Conservation (phyloP, 2,113 vertebrate genomes). For the Leucosticte australis region DNA sequence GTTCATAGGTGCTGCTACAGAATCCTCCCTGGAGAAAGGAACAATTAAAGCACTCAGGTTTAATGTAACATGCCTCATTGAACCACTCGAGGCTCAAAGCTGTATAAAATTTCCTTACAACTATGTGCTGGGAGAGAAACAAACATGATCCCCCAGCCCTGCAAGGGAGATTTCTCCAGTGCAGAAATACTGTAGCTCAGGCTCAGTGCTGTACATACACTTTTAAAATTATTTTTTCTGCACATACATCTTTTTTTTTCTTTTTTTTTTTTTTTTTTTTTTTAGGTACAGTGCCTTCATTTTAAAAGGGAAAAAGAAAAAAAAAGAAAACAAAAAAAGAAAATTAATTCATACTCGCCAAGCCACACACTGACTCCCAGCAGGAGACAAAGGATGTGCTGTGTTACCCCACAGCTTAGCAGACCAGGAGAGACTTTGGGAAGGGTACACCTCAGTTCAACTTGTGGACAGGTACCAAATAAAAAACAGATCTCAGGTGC, state of each 20-base stretch:
- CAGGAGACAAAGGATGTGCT: background rate
- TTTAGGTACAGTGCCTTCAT: background rate
- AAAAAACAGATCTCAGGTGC: background rate
- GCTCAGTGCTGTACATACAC: background rate
- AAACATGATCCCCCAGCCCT: background rate
- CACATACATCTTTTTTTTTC: accelerated
- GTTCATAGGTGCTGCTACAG: background rate
- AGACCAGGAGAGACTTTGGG: background rate
- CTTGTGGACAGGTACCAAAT: background rate
- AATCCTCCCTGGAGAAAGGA: background rate
- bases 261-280: no score
- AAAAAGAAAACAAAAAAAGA: no score
- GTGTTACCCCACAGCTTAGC: background rate
- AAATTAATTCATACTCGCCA: background rate
- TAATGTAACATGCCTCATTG: background rate
- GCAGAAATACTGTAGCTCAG: background rate
- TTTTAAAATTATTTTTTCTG: background rate
- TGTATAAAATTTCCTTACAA: background rate
- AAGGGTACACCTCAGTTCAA: background rate
- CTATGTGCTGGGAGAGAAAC: background rate
- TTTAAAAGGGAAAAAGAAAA: background rate
- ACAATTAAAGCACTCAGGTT: background rate
- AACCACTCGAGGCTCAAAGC: background rate
- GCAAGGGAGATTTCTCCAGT: background rate
- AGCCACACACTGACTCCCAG: background rate